Percentiles rank a stretch among this genome's conserved stretches.
Conservation (phyloP, 2,113 vertebrate genomes). For the Ginglymostoma cirratum region DNA sequence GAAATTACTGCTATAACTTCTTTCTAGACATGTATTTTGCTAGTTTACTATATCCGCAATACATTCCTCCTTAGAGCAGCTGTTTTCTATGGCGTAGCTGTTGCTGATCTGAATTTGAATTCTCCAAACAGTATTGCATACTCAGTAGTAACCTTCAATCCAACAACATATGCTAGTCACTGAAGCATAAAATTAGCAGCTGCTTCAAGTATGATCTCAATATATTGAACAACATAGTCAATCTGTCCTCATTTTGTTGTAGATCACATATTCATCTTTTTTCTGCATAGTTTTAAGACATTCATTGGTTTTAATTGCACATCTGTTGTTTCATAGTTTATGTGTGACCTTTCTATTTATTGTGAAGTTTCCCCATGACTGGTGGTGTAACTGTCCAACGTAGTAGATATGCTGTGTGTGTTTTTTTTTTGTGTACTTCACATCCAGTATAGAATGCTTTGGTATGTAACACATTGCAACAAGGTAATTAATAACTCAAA, state of each 20-base stretch:
- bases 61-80: neutral
- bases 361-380: neutral
- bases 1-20: neutral
- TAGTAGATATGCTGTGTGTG: neutral
- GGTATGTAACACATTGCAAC: neutral
- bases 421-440: neutral
- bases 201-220: slow-evolving; percentile 18
- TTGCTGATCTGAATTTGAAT: slow-evolving; percentile 29
- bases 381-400: neutral
- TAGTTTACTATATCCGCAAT: neutral
- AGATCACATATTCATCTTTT: slow-evolving; percentile 19
- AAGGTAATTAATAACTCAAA: neutral
- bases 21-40: neutral
- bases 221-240: slow-evolving; percentile 19
- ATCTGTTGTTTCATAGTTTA: slow-evolving; percentile 5
- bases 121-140: slow-evolving; percentile 13
- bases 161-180: neutral
- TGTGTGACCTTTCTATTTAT: neutral
- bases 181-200: slow-evolving; percentile 32
- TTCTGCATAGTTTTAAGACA: neutral
- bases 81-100: slow-evolving; percentile 18
- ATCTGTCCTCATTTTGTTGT: neutral
- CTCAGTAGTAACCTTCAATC: slow-evolving; percentile 6
- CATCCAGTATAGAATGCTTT: neutral
- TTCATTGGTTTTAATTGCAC: slow-evolving; percentile 21